phyloP scores from a whole-genome alignment of 2,888 invertebrate genomes.

The Dicyrtomina minuta region DNA sequence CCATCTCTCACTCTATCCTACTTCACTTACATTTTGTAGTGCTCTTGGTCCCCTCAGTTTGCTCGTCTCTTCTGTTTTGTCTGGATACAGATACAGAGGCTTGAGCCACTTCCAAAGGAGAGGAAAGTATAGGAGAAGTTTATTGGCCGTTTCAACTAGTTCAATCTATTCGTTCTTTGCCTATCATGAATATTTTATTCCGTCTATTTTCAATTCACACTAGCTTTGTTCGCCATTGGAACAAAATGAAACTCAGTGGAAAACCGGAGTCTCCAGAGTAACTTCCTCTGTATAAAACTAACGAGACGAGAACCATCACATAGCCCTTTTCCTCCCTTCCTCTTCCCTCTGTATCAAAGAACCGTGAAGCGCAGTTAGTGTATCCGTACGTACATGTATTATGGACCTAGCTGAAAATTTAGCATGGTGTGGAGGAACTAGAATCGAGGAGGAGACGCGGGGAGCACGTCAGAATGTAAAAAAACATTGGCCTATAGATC shows the following conservation, averaged over 20 bases:
- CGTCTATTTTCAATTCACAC: constrained; percentile 28
- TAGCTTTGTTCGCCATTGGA: constrained; percentile 8
- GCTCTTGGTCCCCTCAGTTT: not conserved
- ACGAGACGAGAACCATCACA: not conserved
- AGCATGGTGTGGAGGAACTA: too few species aligned
- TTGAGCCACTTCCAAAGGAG: not conserved
- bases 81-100: not conserved
- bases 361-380: too few species aligned
- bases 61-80: too few species aligned
- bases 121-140: constrained; percentile 1
- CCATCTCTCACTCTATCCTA: too few species aligned
- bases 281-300: not conserved
- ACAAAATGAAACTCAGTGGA: constrained; percentile 17
- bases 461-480: too few species aligned
- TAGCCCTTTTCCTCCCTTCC: not conserved
- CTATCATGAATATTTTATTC: constrained; percentile 28
- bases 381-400: too few species aligned
- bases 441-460: too few species aligned
- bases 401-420: too few species aligned
- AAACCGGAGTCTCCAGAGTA: constrained; percentile 6
- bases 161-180: constrained; percentile 6
- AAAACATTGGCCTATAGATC: too few species aligned
- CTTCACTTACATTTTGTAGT: too few species aligned
- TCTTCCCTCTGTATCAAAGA: not conserved
- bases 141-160: constrained; percentile 6